Base-by-base conservation (phyloP, 1,140 invertebrate genomes). In the Chymomyza costata region DNA sequence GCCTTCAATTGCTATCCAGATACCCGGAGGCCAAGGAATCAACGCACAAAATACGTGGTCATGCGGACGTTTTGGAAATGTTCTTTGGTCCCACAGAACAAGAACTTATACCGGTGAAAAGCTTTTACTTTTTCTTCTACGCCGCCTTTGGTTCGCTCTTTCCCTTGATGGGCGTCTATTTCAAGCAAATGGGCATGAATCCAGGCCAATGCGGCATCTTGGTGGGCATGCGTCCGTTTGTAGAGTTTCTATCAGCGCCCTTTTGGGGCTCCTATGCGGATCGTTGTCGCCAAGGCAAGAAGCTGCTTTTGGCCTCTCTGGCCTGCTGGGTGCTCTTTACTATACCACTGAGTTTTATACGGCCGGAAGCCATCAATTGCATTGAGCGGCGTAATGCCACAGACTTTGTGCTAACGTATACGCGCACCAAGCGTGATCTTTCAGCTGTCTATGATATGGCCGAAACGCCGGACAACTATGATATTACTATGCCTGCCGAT, bases 41-140 rank as follows among this genome's bases (percentile, higher is more conserved):
- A 16, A 95, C 94, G 38, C 91, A 95, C 86, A 95, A 95, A 86
- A 94, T 96, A 48, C 90, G 94, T 41, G 94, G 94, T 3, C 91
- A 90, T 74, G 92, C 91, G 53, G 94, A 96, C 81, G 83, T 97
- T 52, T 86, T 97, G 47, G 94, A 96, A 85, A 89, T 93, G 70
- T 87, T 96, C 7, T 95, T 94, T 70, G 94, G 94, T 5, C 86
- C 92, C 15, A 91, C 95, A 2, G 94, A 97, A 84, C 94, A 93
- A 39, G 95, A 98, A 84, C 87, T 98, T 35, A 89, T 98, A 44
- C 93, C 95, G 2, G 95, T 97, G 41, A 98, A 98, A 86, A 93
- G 94, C 1, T 99, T 99, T 86, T 99, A 99, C 86, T 99, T 99
- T 86, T 99, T 99, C 89, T 99, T 99, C 87, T 99, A 99, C 84